A percentile compares a stretch with the other conserved stretches of the same genome.
These are phyloP conservation scores for Epinephelus coioides DNA, from an alignment of 2,797 vertebrate genomes.

Conservation along the genomic window DNA sequence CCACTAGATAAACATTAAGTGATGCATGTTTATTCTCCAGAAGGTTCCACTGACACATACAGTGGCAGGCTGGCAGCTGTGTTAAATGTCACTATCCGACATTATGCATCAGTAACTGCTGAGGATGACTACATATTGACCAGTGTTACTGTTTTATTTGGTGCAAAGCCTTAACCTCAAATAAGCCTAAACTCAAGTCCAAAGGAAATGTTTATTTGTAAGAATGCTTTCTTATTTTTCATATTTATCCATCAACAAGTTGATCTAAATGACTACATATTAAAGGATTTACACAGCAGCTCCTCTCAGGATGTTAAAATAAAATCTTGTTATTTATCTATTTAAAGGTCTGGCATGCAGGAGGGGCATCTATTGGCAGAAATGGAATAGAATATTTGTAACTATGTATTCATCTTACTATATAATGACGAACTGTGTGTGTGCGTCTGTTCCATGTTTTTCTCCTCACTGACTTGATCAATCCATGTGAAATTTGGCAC, in stretches of 20 bases:
- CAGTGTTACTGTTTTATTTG: background rate
- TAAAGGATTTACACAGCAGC: background rate
- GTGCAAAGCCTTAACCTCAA: background rate
- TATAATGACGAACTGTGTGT: too few species aligned
- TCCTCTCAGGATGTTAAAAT: background rate
- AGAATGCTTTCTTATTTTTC: background rate
- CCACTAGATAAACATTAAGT: background rate
- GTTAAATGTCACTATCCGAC: background rate
- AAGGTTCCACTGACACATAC: conserved; percentile 21
- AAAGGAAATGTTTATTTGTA: background rate
- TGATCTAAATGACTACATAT: background rate
- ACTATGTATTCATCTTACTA: too few species aligned
- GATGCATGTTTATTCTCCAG: conserved; percentile 25
- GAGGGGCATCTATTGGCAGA: too few species aligned
- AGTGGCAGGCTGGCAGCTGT: background rate
- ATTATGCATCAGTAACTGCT: conserved; percentile 11
- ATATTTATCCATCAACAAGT: background rate
- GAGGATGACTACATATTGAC: background rate
- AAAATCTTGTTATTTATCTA: too few species aligned
- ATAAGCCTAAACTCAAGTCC: background rate
- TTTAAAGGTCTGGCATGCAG: too few species aligned
- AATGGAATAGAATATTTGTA: too few species aligned
- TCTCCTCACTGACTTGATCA: too few species aligned
- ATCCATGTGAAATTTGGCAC: too few species aligned
- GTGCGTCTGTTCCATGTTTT: too few species aligned